These are phyloP conservation scores for Ectemnius cavifrons DNA, from an alignment of 2,888 invertebrate genomes.

Conservation along the genomic window DNA sequence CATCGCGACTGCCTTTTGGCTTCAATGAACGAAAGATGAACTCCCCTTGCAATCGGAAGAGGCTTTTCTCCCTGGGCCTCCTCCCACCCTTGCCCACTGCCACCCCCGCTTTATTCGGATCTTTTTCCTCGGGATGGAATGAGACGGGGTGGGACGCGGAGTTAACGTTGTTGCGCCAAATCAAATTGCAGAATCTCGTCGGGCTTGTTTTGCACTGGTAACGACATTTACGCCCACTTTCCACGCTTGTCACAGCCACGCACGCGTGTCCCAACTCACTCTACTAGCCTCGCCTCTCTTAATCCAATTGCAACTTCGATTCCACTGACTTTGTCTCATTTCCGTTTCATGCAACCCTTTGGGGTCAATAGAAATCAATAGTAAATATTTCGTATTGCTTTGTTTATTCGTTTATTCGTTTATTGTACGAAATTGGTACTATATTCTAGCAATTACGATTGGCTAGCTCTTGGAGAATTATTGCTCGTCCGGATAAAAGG, in stretches of 20 bases:
- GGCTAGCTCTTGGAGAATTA: too few relatives aligned
- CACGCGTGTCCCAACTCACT: neutral
- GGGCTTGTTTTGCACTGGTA: conserved; percentile 5
- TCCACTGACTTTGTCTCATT: too few relatives aligned
- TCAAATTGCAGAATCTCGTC: conserved; percentile 6
- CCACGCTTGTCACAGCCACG: neutral
- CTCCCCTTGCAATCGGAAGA: conserved; percentile 9
- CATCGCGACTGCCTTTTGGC: conserved; percentile 45
- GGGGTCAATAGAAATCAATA: too few relatives aligned
- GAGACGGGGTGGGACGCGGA: neutral
- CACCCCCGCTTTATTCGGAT: neutral
- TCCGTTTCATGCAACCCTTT: too few relatives aligned
- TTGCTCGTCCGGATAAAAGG: too few relatives aligned
- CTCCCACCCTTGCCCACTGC: neutral
- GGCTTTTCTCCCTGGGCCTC: neutral
- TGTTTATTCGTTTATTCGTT: too few relatives aligned
- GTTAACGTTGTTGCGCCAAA: neutral
- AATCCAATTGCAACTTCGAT: too few relatives aligned
- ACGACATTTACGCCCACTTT: conserved; percentile 6
- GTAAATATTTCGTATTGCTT: too few relatives aligned
- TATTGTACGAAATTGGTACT: too few relatives aligned
- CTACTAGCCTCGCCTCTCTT: too few relatives aligned
- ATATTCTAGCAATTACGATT: too few relatives aligned
- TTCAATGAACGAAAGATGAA: neutral
- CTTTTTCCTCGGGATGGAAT: conserved; percentile 12